A percentile compares a stretch with the other conserved stretches of the same genome.
Evolutionary conservation across 2,113 vertebrate genomes (phyloP).

Genomic region (Macquaria australasica): DNA sequence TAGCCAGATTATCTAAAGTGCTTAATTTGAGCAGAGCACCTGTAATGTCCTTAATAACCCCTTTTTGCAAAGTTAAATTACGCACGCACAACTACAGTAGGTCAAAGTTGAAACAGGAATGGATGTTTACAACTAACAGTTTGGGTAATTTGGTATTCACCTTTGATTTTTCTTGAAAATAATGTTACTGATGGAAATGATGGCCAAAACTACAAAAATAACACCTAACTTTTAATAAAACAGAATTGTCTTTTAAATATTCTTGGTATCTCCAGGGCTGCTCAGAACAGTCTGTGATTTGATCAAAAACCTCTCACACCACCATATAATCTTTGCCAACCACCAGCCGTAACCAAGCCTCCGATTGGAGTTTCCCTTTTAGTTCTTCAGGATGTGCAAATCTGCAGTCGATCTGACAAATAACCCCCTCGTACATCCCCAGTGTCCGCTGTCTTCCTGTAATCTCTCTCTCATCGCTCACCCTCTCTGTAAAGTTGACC

Average conservation of each 20-base stretch:
- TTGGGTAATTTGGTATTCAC: background rate
- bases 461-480: constrained; percentile 49
- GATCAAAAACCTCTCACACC: constrained; percentile 9
- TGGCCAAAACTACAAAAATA: background rate
- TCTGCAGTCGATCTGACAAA: constrained; percentile 41
- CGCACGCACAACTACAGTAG: no score
- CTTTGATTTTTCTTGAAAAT: background rate
- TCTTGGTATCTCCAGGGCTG: background rate
- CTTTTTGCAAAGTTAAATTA: no score
- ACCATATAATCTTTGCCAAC: constrained; percentile 25
- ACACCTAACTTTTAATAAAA: background rate
- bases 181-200: background rate
- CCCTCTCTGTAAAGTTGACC: constrained; percentile 50
- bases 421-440: constrained; percentile 33
- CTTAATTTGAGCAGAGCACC: no score
- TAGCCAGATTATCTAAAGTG: no score
- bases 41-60: no score
- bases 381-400: constrained; percentile 46
- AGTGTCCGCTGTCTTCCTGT: constrained; percentile 34
- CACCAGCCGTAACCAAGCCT: background rate
- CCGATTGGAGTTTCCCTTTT: constrained; percentile 26
- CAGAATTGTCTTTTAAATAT: background rate
- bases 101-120: background rate
- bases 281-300: constrained; percentile 28
- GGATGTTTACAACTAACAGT: no score